Conservation (phyloP, 1,140 invertebrate species). For the Heliconius hermathena region DNA sequence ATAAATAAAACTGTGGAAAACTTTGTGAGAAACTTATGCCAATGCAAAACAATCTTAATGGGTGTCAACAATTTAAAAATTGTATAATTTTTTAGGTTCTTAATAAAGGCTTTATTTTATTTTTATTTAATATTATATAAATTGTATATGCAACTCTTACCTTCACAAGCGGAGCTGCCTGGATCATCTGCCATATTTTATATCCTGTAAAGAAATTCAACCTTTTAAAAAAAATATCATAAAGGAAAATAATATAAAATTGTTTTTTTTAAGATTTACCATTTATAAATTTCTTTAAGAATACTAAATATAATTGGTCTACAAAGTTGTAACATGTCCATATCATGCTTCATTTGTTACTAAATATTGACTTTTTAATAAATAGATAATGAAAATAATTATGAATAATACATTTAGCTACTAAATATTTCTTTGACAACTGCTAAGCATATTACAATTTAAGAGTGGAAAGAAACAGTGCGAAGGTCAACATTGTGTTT, state of each 20-base stretch:
- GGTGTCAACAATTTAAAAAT: too few species aligned
- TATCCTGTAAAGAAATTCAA: slow-evolving; percentile 12
- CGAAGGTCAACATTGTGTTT: slow-evolving; percentile 51
- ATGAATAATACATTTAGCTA: background rate
- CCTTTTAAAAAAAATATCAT: background rate
- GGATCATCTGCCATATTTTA: slow-evolving; percentile 59
- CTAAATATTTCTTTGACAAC: background rate
- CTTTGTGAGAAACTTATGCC: too few species aligned
- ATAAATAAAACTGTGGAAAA: too few species aligned
- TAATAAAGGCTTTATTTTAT: background rate
- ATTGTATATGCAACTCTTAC: slow-evolving; percentile 39
- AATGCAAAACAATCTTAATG: too few species aligned
- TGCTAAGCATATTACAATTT: slow-evolving; percentile 10
- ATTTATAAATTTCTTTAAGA: too few species aligned
- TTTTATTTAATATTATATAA: background rate
- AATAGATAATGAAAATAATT: background rate
- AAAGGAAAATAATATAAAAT: too few species aligned
- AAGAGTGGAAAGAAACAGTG: slow-evolving; percentile 38
- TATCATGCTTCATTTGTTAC: background rate
- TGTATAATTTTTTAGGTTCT: background rate
- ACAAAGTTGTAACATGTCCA: background rate
- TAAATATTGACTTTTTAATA: background rate
- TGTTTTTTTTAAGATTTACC: too few species aligned
- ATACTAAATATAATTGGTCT: too few species aligned
- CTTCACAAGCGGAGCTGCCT: slow-evolving; percentile 52